Evolutionary conservation across 1,140 invertebrate species (phyloP).

Genomic region (Hylaeus anthracinus): DNA sequence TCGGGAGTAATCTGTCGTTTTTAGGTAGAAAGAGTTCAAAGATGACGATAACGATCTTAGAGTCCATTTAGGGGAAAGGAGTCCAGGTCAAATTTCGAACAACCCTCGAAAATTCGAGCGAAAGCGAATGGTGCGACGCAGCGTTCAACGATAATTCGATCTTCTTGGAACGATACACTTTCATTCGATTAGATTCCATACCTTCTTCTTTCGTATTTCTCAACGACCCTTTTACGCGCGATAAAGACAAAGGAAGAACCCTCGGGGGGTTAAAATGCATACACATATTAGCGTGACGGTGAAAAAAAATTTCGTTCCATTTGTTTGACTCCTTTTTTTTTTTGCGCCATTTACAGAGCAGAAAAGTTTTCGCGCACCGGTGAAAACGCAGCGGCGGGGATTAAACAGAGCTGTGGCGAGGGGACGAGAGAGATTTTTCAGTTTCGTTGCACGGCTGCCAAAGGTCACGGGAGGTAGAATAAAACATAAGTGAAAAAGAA

Average conservation of each 20-base stretch:
- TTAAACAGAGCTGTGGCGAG: no score
- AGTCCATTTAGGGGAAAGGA: constrained; percentile 9
- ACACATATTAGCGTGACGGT: neutral
- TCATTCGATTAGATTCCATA: constrained; percentile 3
- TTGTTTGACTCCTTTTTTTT: neutral
- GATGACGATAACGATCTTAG: neutral
- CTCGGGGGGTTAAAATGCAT: constrained; percentile 1
- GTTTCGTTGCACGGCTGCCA: constrained; percentile 26
- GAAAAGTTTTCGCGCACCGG: neutral
- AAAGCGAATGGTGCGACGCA: constrained; percentile 10
- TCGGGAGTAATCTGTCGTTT: constrained; percentile 15
- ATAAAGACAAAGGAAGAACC: neutral
- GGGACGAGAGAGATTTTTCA: neutral
- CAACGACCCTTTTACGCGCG: neutral
- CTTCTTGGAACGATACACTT: neutral
- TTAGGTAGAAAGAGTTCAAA: neutral
- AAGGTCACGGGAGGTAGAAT: constrained; percentile 16
- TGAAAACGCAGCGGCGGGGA: neutral
- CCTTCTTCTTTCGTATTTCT: neutral
- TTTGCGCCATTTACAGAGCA: neutral
- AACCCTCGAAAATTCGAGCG: neutral
- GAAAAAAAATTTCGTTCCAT: constrained; percentile 1
- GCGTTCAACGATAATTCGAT: neutral
- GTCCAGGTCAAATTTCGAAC: constrained; percentile 42
- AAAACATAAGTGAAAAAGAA: constrained; percentile 10